Evolutionary conservation across 92 coral and sea anemone genomes (phyloP).

Genomic region (Palythoa grandis): DNA sequence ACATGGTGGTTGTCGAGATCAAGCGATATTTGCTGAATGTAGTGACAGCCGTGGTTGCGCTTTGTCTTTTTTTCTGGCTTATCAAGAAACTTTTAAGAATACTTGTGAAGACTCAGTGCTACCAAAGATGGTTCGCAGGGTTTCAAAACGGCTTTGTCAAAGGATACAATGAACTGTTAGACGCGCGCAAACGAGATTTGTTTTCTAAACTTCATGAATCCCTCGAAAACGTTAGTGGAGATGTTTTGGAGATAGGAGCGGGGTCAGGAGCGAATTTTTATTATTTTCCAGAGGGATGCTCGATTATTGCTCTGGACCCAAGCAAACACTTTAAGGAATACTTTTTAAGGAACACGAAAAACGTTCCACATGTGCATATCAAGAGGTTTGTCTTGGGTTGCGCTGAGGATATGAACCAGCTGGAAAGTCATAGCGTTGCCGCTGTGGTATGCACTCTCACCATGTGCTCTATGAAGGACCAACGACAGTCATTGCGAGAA

Average conservation of each 20-base stretch:
- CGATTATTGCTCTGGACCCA: constrained; percentile 85
- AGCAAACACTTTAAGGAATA: constrained; percentile 70
- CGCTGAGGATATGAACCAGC: constrained; percentile 85
- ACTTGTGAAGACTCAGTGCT: constrained; percentile 41
- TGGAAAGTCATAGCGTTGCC: constrained; percentile 72
- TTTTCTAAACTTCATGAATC: constrained; percentile 61
- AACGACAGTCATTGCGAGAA: constrained; percentile 68
- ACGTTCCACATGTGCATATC: constrained; percentile 54
- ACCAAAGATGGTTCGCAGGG: constrained; percentile 75
- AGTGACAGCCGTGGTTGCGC: not conserved
- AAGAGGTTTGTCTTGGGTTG: constrained; percentile 65
- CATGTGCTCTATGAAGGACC: constrained; percentile 79
- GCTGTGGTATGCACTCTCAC: constrained; percentile 85
- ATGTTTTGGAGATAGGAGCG: constrained; percentile 88
- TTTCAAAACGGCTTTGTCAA: constrained; percentile 58
- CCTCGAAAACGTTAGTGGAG: constrained; percentile 64
- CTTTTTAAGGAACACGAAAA: constrained; percentile 60
- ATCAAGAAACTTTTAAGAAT: not conserved
- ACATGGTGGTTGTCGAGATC: not conserved
- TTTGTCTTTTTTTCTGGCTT: not conserved
- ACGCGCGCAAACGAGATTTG: constrained; percentile 66
- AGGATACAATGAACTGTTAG: constrained; percentile 70
- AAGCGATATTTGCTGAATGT: not conserved
- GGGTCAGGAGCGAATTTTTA: constrained; percentile 98
- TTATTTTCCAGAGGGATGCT: constrained; percentile 81